Percentiles rank a stretch among this genome's conserved stretches.
These are phyloP conservation scores for Neoscelio sp. DNA, from an alignment of 2,888 invertebrate species.

Conservation along the genomic window DNA sequence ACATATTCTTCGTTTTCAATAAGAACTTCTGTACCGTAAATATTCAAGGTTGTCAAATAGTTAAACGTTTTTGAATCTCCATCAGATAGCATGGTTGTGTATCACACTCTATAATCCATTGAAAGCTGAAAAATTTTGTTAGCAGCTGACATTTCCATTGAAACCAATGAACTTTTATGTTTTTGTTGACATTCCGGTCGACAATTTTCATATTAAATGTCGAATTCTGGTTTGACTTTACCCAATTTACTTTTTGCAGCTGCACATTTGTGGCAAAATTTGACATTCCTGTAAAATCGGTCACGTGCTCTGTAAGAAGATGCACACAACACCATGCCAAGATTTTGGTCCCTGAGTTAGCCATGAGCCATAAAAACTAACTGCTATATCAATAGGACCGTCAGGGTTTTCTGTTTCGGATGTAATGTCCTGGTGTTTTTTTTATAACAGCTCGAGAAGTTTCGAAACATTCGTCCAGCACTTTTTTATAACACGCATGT, in stretches of 20 bases:
- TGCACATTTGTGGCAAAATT: neutral
- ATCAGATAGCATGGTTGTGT: slow-evolving; percentile 8
- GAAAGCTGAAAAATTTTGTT: neutral
- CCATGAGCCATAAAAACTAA: no score
- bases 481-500: neutral
- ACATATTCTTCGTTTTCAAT: slow-evolving; percentile 6
- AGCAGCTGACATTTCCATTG: slow-evolving; percentile 1
- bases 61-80: slow-evolving; percentile 1
- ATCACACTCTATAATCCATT: neutral
- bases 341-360: neutral
- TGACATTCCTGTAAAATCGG: neutral
- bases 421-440: neutral
- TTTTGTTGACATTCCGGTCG: slow-evolving; percentile 5
- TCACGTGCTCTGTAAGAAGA: slow-evolving; percentile 7
- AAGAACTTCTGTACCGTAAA: no score
- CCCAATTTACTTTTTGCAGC: slow-evolving; percentile 2
- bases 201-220: neutral
- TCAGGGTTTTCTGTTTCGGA: neutral
- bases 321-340: neutral
- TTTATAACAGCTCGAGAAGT: neutral
- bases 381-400: neutral
- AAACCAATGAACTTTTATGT: neutral
- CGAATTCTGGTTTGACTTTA: neutral
- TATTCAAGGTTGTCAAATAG: neutral
- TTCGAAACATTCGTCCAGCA: neutral